Evolutionary conservation across 2,797 vertebrate genomes (phyloP).

Genomic region (Enteromius unitaeniatus): DNA sequence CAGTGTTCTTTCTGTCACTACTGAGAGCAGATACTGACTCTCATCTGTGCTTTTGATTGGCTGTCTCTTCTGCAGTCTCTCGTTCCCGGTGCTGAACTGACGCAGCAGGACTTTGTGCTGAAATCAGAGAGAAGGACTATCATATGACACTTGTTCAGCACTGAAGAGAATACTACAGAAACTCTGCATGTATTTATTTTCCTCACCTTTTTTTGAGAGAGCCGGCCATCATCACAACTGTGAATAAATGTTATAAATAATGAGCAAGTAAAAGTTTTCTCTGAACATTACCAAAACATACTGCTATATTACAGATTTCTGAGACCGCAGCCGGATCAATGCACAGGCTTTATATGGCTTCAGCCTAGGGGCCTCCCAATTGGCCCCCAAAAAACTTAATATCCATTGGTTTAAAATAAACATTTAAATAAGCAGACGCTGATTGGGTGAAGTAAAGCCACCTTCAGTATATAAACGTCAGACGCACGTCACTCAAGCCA

Average conservation of each 20-base stretch:
- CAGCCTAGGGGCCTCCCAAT: too few relatives aligned
- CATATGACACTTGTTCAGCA: slow-evolving; percentile 13
- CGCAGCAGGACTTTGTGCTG: slow-evolving; percentile 96
- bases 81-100: slow-evolving; percentile 91
- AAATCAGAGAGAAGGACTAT: slow-evolving; percentile 49
- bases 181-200: background rate
- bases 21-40: slow-evolving; percentile 76
- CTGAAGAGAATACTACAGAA: slow-evolving; percentile 4
- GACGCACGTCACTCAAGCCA: too few relatives aligned
- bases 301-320: background rate
- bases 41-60: slow-evolving; percentile 91
- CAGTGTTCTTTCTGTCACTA: too few relatives aligned
- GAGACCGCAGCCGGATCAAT: too few relatives aligned
- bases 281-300: background rate
- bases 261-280: background rate
- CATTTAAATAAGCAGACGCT: too few relatives aligned
- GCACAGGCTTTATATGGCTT: too few relatives aligned
- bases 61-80: slow-evolving; percentile 90
- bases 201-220: slow-evolving; percentile 89
- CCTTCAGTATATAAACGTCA: too few relatives aligned
- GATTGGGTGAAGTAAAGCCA: too few relatives aligned
- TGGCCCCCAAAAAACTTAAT: too few relatives aligned
- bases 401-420: too few relatives aligned
- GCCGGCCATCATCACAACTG: slow-evolving; percentile 89
- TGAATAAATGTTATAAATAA: slow-evolving; percentile 56